A percentile compares a stretch with the other conserved stretches of the same genome.
phyloP scores from a whole-genome alignment of 2,113 vertebrate species.

The Prolemur simus region DNA sequence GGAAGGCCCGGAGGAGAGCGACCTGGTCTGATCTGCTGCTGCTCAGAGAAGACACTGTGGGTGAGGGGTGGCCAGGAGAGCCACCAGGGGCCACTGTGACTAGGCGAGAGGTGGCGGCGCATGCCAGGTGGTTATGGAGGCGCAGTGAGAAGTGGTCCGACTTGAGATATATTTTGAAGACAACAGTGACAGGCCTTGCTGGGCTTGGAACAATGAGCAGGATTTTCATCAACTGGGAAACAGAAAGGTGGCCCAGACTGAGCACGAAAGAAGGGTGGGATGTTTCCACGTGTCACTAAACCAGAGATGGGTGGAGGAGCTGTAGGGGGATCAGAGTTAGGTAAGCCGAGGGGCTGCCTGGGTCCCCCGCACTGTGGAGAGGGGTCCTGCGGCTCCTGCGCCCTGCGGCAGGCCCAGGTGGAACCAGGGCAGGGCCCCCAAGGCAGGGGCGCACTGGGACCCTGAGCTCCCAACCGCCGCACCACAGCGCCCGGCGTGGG shows the following conservation, averaged over 20 bases:
- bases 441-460: not conserved
- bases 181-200: not conserved
- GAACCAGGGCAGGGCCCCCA: not conserved
- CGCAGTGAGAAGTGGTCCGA: not conserved
- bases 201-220: not conserved
- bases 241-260: not conserved
- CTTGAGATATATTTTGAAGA: not conserved
- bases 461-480: rapidly evolving
- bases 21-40: not conserved
- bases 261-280: not conserved
- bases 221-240: not conserved
- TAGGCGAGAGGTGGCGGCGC: rapidly evolving
- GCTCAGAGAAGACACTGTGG: not conserved
- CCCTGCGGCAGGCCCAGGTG: not conserved
- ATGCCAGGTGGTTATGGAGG: not conserved
- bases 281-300: not conserved
- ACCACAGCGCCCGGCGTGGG: not conserved
- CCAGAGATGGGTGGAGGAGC: not conserved
- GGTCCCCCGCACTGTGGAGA: not conserved
- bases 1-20: not conserved
- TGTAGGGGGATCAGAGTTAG: rapidly evolving
- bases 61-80: rapidly evolving
- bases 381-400: too few species aligned
- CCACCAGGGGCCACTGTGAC: not conserved
- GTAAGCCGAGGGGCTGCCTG: not conserved